These are phyloP conservation scores for Semnornis frantzii DNA, from an alignment of 2,113 vertebrate species.

Conservation along the genomic window DNA sequence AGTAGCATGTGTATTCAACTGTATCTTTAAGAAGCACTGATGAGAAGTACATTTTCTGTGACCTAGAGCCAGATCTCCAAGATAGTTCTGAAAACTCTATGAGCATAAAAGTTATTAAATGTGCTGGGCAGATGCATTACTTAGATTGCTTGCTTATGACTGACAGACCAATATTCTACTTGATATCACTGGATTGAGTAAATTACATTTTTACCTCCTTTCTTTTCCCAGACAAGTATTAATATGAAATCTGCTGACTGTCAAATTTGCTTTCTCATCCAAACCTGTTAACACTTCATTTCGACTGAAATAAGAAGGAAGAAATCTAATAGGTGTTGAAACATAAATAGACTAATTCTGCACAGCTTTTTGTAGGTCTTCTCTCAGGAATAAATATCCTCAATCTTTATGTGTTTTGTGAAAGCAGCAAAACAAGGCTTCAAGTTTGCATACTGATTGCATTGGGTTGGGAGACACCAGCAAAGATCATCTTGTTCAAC, in stretches of 20 bases:
- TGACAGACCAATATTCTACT: background rate
- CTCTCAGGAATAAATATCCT: background rate
- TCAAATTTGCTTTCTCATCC: background rate
- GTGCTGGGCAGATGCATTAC: background rate
- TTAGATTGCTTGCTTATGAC: background rate
- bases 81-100: background rate
- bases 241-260: background rate
- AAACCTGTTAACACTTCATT: background rate
- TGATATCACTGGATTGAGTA: background rate
- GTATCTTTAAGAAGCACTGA: background rate
- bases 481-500: too few species aligned
- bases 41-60: background rate
- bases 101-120: conserved; percentile 2
- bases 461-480: too few species aligned
- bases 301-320: background rate
- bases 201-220: conserved; percentile 19
- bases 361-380: background rate
- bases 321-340: background rate
- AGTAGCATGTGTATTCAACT: background rate
- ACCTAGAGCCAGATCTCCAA: background rate
- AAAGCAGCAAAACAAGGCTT: background rate
- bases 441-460: background rate
- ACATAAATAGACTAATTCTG: background rate
- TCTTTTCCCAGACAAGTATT: background rate
- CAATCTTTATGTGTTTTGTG: background rate